Conservation (phyloP, 2,888 invertebrate genomes). For the Agonopterix arenella region DNA sequence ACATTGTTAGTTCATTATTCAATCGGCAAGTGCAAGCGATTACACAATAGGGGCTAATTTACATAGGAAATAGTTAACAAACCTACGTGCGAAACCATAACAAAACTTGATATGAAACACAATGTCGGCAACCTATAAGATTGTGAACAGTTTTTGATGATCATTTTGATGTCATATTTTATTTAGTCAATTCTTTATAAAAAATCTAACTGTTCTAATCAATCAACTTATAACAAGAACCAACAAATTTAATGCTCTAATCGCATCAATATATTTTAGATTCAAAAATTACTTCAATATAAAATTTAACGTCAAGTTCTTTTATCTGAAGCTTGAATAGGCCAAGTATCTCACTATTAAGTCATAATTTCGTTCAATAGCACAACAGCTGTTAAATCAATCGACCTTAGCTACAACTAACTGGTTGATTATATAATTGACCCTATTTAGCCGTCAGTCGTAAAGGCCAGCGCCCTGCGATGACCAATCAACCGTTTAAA, state of each 20-base stretch:
- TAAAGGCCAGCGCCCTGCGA: slow-evolving; percentile 50
- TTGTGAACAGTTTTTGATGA: too few relatives aligned
- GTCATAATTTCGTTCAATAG: not conserved
- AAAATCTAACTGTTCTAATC: too few relatives aligned
- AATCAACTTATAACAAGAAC: too few relatives aligned
- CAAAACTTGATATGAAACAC: too few relatives aligned
- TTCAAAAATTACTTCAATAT: not conserved
- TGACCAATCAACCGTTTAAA: slow-evolving; percentile 22
- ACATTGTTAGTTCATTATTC: slow-evolving; percentile 4
- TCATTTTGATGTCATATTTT: too few relatives aligned
- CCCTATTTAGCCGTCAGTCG: slow-evolving; percentile 44
- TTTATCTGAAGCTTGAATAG: not conserved
- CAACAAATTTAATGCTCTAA: too few relatives aligned
- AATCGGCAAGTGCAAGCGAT: slow-evolving; percentile 5
- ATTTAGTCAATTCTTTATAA: too few relatives aligned
- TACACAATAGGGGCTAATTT: slow-evolving; percentile 10
- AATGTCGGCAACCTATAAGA: too few relatives aligned
- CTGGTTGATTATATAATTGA: slow-evolving; percentile 57
- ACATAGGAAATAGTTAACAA: slow-evolving; percentile 4
- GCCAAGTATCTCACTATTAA: not conserved
- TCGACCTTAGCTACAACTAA: slow-evolving; percentile 4
- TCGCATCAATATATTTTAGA: too few relatives aligned
- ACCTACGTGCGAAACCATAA: too few relatives aligned
- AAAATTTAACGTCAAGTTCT: not conserved
- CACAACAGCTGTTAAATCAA: slow-evolving; percentile 8